These are phyloP conservation scores for Phaetusa simplex DNA, from an alignment of 2,113 vertebrate species.

Conservation along the genomic window DNA sequence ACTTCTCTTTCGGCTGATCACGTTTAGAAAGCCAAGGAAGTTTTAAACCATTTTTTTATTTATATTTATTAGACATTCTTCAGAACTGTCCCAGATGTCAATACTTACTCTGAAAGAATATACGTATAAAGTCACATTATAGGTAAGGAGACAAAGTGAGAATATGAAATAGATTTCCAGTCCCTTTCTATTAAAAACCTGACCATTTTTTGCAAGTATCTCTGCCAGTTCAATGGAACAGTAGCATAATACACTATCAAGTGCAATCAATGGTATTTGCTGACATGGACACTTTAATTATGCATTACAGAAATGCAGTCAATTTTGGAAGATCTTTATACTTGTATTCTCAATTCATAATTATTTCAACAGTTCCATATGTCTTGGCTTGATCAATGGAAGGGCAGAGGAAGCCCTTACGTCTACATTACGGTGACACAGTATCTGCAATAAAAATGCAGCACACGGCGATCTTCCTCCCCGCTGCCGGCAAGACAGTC, in stretches of 20 bases:
- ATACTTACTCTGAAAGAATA: not conserved
- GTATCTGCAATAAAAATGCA: not conserved
- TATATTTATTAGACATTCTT: not conserved
- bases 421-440: not conserved
- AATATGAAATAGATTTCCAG: not conserved
- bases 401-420: not conserved
- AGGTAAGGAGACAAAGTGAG: not conserved
- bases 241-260: not conserved
- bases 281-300: slow-evolving; percentile 28
- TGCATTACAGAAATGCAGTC: slow-evolving; percentile 6
- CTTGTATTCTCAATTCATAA: slow-evolving; percentile 2
- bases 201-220: not conserved
- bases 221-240: not conserved
- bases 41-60: not conserved
- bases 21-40: not conserved
- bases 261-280: slow-evolving; percentile 2
- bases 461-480: not conserved
- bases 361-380: slow-evolving; percentile 9
- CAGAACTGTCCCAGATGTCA: not conserved
- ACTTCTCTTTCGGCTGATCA: not conserved
- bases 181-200: not conserved
- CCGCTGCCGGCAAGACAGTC: not conserved
- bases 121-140: not conserved
- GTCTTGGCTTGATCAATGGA: not conserved
- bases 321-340: slow-evolving; percentile 23